Conservation (phyloP, 1,140 invertebrate genomes). For the Ephestia elutella region DNA sequence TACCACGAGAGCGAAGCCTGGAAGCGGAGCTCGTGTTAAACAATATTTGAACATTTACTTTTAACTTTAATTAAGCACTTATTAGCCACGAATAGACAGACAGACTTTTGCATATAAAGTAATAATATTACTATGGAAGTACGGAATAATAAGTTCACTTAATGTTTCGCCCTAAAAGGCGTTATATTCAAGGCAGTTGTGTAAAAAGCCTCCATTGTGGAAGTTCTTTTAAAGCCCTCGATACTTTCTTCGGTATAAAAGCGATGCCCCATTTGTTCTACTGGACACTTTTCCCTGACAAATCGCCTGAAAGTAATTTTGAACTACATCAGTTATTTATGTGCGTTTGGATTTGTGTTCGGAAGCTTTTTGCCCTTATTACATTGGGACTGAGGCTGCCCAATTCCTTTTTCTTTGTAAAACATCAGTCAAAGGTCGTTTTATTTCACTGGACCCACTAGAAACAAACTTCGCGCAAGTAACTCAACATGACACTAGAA, state of each 20-base stretch:
- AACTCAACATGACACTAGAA: too few relatives aligned
- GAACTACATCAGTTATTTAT: constrained; percentile 54
- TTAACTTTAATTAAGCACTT: too few relatives aligned
- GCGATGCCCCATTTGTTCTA: constrained; percentile 54
- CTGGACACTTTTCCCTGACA: constrained; percentile 61
- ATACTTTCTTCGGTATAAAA: constrained; percentile 51
- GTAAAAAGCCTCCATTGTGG: not conserved
- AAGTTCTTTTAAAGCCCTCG: constrained; percentile 38
- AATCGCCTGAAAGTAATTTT: constrained; percentile 66
- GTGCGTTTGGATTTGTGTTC: constrained; percentile 31
- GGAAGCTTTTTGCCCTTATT: constrained; percentile 36
- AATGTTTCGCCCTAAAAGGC: too few relatives aligned
- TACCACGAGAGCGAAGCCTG: too few relatives aligned
- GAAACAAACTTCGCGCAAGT: not conserved
- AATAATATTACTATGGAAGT: too few relatives aligned
- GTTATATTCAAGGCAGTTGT: not conserved
- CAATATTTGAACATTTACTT: too few relatives aligned
- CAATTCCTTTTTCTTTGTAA: constrained; percentile 21
- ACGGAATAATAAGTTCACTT: too few relatives aligned
- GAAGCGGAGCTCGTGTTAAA: too few relatives aligned
- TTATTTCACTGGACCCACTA: too few relatives aligned
- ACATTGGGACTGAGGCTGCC: constrained; percentile 7
- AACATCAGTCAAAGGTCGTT: too few relatives aligned
- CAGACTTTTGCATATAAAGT: too few relatives aligned
- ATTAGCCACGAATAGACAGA: too few relatives aligned